Evolutionary conservation across 2,797 vertebrate genomes (phyloP), one percentile per base, ranked within the genome.

Genomic region (Xenentodon cancila): DNA sequence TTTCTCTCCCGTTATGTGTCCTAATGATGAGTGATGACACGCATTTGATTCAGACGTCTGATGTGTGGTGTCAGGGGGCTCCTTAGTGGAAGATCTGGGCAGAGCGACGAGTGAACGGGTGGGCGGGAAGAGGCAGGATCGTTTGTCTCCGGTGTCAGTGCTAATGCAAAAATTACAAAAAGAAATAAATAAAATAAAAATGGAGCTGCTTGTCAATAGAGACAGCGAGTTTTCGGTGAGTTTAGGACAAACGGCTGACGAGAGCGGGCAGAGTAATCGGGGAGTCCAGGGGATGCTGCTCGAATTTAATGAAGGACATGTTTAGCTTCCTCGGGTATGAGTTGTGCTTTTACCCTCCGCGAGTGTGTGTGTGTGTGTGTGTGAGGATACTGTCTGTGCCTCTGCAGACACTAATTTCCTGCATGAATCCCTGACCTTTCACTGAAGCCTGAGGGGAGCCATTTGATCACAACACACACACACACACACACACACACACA

Each of bases 391-490:
- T 73, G 77, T 83, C 63, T 81, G 69, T 75, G 84, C 61, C 71
- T 84, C 76, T 67, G 83, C 89, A 93, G 90, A 93, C 91, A 86
- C 87, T 88, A 88, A 93, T 93, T 92, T 93, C 92, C 92, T 92
- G 91, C 79, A 84, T 81, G 78, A 81, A 90, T 92, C 87, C 68
- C 81, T 90, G 86, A 87, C 86, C 89, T 91, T 92, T 92, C 85
- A 66, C 55, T 71, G 82, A 71, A 81, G 85, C 91, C 89, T 83
- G 77, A 45, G 68, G 88, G 88, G 80, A 86, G 81, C 80, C 71
- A 89, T 90, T 90, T 89, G 88, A 90, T 89, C 85, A 59, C 65
- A 44, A 72, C 70, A 67, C 71, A 82, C 69, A 64, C 58, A 71
- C 52, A 79, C 56, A 72, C 52, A 77, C 59, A 66, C 66, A 62